Evolutionary conservation across 2,888 invertebrate genomes (phyloP), one percentile per base, ranked within the genome.

Genomic region (Morpho helenor): DNA sequence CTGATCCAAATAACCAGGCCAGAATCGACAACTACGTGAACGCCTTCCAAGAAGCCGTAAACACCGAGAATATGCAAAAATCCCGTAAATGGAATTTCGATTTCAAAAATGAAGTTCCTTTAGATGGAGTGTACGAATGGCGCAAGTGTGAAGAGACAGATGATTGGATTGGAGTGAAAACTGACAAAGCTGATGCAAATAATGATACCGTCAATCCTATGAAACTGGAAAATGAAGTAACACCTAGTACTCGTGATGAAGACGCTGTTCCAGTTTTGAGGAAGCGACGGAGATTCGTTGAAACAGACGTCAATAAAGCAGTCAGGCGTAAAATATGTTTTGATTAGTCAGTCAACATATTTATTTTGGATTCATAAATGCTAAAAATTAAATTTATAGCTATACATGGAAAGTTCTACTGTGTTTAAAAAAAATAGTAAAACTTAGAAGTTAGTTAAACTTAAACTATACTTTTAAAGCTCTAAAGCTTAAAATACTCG

Each of bases 31-130:
- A 84, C 64, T 72, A 74, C 31, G 59, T 74, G 0, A 86, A 87
- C 51, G 64, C 67, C 6, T 67, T 80, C 8, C 76, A 80, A 68
- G 86, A 87, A 61, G 65, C 71, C 0, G 61, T 69, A 8, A 64
- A 62, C 0, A 69, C 60, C 10, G 78, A 82, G 1, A 64, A 59
- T 4, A 61, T 70, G 6, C 74, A 82, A 68, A 87, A 84, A 8
- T 80, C 72, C 44, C 67, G 74, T 10, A 86, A 83, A 62, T 93
- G 91, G 87, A 92, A 93, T 67, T 93, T 92, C 51, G 93, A 93
- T 72, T 91, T 93, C 56, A 78, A 77, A 59, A 90, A 87, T 1
- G 93, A 92, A 60, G 68, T 75, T 1, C 75, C 84, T 3, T 56
- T 82, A 43, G 70, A 74, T 52, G 93, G 93, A 1, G 74, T 73